Evolutionary conservation across 2,113 vertebrate genomes (phyloP).

Genomic region (Shinisaurus crocodilurus): DNA sequence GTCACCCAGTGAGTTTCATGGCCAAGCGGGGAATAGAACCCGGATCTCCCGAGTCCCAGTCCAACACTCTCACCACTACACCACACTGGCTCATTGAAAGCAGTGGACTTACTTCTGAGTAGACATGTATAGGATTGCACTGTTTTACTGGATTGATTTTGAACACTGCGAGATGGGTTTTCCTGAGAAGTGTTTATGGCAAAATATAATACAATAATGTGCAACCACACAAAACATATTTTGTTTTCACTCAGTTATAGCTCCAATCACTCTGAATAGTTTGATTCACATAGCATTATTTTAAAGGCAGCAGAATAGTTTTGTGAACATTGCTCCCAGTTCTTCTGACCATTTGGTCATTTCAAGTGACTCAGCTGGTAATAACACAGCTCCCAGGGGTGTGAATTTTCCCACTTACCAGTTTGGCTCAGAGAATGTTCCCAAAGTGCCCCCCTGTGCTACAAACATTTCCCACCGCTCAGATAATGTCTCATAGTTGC

Average conservation of each 20-base stretch:
- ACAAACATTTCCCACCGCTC: not conserved
- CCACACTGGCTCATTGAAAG: too few relatives aligned
- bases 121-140: not conserved
- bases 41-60: too few relatives aligned
- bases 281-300: not conserved
- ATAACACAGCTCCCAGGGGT: not conserved
- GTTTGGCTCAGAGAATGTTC: not conserved
- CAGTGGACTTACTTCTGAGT: not conserved
- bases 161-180: not conserved
- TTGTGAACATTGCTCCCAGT: not conserved
- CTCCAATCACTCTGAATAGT: not conserved
- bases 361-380: not conserved
- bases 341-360: not conserved
- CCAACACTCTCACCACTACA: too few relatives aligned
- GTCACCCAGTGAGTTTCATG: too few relatives aligned
- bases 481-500: not conserved
- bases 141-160: not conserved
- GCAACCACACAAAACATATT: not conserved
- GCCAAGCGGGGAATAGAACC: too few relatives aligned
- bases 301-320: not conserved
- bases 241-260: not conserved
- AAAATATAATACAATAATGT: not conserved
- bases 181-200: not conserved
- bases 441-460: not conserved
- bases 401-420: not conserved